Percentiles rank a stretch among this genome's conserved stretches.
Evolutionary conservation across 2,797 vertebrate species (phyloP).

Genomic region (Tarsius wallacei): DNA sequence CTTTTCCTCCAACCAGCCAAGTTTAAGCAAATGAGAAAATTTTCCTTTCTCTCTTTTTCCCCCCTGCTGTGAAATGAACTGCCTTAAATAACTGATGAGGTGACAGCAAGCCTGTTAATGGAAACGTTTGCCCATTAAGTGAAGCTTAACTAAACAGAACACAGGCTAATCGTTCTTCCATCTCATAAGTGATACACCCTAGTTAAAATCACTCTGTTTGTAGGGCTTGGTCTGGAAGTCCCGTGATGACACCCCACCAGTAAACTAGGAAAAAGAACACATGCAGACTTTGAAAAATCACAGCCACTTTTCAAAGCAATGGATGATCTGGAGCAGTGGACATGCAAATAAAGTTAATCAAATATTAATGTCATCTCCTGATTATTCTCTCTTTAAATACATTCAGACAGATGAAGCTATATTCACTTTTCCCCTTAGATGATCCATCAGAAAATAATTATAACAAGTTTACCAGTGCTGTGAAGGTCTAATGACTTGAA

Average conservation of each 20-base stretch:
- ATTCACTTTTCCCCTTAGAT: neutral
- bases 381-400: conserved; percentile 45
- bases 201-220: conserved; percentile 15
- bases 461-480: neutral
- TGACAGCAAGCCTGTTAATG: conserved; percentile 75
- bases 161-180: conserved; percentile 79
- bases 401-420: neutral
- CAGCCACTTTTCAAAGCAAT: neutral
- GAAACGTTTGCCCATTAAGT: conserved; percentile 80
- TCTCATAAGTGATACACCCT: conserved; percentile 1
- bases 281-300: neutral
- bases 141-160: conserved; percentile 83
- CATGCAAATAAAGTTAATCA: conserved; percentile 51
- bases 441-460: neutral
- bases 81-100: conserved; percentile 76
- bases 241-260: neutral
- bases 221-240: conserved; percentile 32
- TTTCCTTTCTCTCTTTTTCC: neutral
- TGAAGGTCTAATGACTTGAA: neutral
- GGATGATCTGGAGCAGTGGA: neutral
- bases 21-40: conserved; percentile 72
- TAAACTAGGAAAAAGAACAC: neutral
- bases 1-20: conserved; percentile 75
- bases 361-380: conserved; percentile 49
- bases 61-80: conserved; percentile 72